Percentiles rank a stretch among this genome's conserved stretches.
These are phyloP conservation scores for Plutomurus gul DNA, from an alignment of 1,140 invertebrate genomes.

Conservation along the genomic window DNA sequence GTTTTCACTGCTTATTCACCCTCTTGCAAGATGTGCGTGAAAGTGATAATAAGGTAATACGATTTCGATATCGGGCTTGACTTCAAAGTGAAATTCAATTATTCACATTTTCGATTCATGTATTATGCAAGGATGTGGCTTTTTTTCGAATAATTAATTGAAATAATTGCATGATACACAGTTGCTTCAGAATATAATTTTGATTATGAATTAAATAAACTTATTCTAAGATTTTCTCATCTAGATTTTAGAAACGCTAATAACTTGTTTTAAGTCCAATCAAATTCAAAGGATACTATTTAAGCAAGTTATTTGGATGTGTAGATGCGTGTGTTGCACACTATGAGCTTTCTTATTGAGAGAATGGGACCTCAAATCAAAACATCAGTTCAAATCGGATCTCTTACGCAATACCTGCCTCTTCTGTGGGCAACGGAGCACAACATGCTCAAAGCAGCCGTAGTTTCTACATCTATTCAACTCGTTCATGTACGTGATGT, in stretches of 20 bases:
- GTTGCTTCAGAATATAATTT: no score
- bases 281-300: slow-evolving; percentile 27
- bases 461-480: slow-evolving; percentile 82
- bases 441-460: slow-evolving; percentile 88
- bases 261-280: no score
- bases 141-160: no score
- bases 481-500: slow-evolving; percentile 69
- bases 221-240: slow-evolving; percentile 38
- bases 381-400: slow-evolving; percentile 66
- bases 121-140: no score
- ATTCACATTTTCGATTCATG: no score
- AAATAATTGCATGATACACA: no score
- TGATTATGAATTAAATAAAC: no score
- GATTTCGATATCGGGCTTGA: neutral
- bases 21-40: slow-evolving; percentile 85
- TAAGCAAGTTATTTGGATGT: slow-evolving; percentile 51
- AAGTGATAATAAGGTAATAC: slow-evolving; percentile 85
- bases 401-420: slow-evolving; percentile 81
- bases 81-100: no score
- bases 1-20: slow-evolving; percentile 78
- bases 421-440: slow-evolving; percentile 85
- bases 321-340: slow-evolving; percentile 84
- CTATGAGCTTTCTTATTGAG: slow-evolving; percentile 87
- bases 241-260: slow-evolving; percentile 23
- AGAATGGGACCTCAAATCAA: slow-evolving; percentile 76